These are phyloP conservation scores for Bedellia somnulentella DNA, from an alignment of 2,888 invertebrate genomes.

Conservation along the genomic window DNA sequence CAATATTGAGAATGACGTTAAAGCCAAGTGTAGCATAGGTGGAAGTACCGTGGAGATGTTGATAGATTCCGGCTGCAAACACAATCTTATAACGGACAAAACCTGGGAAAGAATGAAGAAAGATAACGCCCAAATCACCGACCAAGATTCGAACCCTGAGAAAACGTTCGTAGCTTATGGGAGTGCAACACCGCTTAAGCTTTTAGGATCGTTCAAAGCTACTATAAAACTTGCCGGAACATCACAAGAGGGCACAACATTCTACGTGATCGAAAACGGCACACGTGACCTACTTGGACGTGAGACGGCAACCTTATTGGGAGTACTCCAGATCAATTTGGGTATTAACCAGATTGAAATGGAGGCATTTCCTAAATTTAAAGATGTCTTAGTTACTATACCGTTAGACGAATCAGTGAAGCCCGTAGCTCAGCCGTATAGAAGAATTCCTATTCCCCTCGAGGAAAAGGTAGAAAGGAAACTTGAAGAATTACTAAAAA, in stretches of 20 bases:
- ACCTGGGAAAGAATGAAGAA: conserved; percentile 11
- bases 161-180: conserved; percentile 12
- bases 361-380: neutral
- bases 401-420: neutral
- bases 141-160: conserved; percentile 7
- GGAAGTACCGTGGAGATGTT: conserved; percentile 12
- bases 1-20: conserved; percentile 1
- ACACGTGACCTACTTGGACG: conserved; percentile 10
- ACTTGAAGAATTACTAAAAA: conserved; percentile 13
- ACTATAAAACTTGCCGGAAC: conserved; percentile 5
- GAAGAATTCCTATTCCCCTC: conserved; percentile 2
- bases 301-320: conserved; percentile 7
- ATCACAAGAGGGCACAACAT: conserved; percentile 3
- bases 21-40: conserved; percentile 1
- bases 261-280: conserved; percentile 12
- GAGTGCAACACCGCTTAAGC: conserved; percentile 9
- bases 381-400: neutral
- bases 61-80: conserved; percentile 9
- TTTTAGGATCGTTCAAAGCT: conserved; percentile 11
- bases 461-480: conserved; percentile 4
- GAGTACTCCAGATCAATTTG: conserved; percentile 9
- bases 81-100: conserved; percentile 12
- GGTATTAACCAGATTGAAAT: no score
- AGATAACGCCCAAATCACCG: conserved; percentile 2
- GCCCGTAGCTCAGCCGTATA: neutral